Conservation (phyloP, 1,140 invertebrate species). For the Homalodisca vitripennis region DNA sequence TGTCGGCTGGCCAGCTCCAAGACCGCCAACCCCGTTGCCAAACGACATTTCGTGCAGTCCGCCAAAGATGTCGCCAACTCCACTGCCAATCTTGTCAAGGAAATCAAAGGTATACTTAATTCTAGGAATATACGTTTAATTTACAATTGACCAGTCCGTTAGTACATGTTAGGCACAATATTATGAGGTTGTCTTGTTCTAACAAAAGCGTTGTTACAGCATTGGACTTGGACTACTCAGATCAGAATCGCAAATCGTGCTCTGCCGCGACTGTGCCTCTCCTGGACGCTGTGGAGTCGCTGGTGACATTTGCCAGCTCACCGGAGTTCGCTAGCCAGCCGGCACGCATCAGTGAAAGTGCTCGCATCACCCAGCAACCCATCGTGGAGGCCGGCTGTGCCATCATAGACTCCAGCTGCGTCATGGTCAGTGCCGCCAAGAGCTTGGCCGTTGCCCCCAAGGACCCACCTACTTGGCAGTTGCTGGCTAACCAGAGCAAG, state of each 20-base stretch:
- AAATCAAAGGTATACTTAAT: slow-evolving; percentile 68
- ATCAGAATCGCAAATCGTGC: slow-evolving; percentile 72
- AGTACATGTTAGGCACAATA: too few relatives aligned
- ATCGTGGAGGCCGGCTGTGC: slow-evolving; percentile 80
- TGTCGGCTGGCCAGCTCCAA: slow-evolving; percentile 90
- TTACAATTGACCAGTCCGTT: too few relatives aligned
- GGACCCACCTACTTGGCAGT: slow-evolving; percentile 92
- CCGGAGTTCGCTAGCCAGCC: slow-evolving; percentile 92
- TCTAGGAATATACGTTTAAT: too few relatives aligned
- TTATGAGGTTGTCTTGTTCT: too few relatives aligned
- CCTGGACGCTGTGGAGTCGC: slow-evolving; percentile 85
- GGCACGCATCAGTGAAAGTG: slow-evolving; percentile 83
- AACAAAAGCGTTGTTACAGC: too few relatives aligned
- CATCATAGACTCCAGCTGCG: slow-evolving; percentile 64
- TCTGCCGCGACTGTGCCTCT: slow-evolving; percentile 81
- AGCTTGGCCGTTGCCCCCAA: slow-evolving; percentile 84
- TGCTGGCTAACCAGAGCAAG: slow-evolving; percentile 90
- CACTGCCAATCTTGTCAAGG: slow-evolving; percentile 90
- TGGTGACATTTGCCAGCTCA: slow-evolving; percentile 91
- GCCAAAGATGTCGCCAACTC: slow-evolving; percentile 97
- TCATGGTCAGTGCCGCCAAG: slow-evolving; percentile 90
- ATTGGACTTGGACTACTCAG: slow-evolving; percentile 79
- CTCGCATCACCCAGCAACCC: slow-evolving; percentile 77
- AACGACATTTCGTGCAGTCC: slow-evolving; percentile 95
- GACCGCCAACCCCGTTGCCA: slow-evolving; percentile 90